A percentile compares a stretch with the other conserved stretches of the same genome.
Evolutionary conservation across 2,113 vertebrate species (phyloP).

Genomic region (Brienomyrus longianalis): DNA sequence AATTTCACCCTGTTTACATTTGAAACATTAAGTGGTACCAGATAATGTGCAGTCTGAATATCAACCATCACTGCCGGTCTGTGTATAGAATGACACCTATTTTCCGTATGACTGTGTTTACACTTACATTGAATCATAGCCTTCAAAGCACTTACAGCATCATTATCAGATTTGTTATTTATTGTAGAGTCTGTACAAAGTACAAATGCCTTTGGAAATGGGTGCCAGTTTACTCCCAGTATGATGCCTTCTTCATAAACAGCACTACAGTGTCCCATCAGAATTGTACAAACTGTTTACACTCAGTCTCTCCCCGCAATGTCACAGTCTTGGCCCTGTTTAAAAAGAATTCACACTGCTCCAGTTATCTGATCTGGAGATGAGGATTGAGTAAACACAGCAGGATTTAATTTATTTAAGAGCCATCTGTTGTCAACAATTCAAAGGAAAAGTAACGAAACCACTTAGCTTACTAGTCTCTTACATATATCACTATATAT

Average conservation of each 20-base stretch:
- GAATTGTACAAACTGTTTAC: not conserved
- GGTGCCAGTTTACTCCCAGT: not conserved
- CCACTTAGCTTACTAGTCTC: not conserved
- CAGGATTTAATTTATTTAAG: not conserved
- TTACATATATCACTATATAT: not conserved
- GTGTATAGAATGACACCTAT: not conserved
- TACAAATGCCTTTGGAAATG: not conserved
- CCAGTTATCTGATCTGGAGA: not conserved
- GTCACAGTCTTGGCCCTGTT: not conserved
- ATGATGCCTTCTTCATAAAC: not conserved
- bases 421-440: not conserved
- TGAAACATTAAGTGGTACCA: not conserved
- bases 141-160: not conserved
- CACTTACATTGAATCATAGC: not conserved
- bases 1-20: not conserved
- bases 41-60: not conserved
- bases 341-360: not conserved
- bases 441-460: not conserved
- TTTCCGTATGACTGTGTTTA: not conserved
- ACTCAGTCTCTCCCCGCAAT: not conserved
- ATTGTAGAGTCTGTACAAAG: not conserved
- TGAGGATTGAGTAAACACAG: not conserved
- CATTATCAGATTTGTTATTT: not conserved
- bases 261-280: not conserved
- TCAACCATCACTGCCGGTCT: not conserved